Percentiles rank a stretch among this genome's conserved stretches.
Evolutionary conservation across 2,113 vertebrate species (phyloP).

Genomic region (Sinocyclocheilus anophthalmus): DNA sequence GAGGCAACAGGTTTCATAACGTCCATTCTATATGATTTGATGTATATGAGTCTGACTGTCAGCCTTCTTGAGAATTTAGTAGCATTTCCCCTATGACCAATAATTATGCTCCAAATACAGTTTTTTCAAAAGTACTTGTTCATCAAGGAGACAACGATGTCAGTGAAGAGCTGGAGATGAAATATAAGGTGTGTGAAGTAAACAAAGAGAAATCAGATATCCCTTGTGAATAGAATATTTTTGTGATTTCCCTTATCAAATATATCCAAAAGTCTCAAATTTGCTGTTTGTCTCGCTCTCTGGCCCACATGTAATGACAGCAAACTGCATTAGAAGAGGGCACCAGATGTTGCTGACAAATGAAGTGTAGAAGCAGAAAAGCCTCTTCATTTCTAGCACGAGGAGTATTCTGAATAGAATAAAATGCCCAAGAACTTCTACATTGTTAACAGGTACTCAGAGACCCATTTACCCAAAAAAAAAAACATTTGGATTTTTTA

Average conservation of each 20-base stretch:
- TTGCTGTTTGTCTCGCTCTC: neutral
- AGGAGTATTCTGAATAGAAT: neutral
- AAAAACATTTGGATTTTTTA: neutral
- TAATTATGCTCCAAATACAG: neutral
- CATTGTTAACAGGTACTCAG: neutral
- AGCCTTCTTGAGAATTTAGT: neutral
- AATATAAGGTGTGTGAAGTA: no score
- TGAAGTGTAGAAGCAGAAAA: slow-evolving; percentile 54
- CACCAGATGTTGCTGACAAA: slow-evolving; percentile 65
- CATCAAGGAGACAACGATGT: neutral
- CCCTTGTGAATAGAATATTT: no score
- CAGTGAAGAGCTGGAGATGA: neutral
- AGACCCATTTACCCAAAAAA: neutral
- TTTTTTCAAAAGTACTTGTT: neutral
- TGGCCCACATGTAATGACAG: neutral
- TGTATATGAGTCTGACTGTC: neutral
- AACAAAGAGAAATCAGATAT: no score
- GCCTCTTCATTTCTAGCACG: slow-evolving; percentile 1
- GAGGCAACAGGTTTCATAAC: neutral
- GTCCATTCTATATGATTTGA: neutral
- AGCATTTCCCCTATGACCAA: neutral
- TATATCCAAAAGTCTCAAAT: no score
- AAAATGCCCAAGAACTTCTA: neutral
- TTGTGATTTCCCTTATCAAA: no score
- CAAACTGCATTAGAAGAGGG: slow-evolving; percentile 58